phyloP scores from a whole-genome alignment of 1,140 invertebrate species.

The Littorina saxatilis region DNA sequence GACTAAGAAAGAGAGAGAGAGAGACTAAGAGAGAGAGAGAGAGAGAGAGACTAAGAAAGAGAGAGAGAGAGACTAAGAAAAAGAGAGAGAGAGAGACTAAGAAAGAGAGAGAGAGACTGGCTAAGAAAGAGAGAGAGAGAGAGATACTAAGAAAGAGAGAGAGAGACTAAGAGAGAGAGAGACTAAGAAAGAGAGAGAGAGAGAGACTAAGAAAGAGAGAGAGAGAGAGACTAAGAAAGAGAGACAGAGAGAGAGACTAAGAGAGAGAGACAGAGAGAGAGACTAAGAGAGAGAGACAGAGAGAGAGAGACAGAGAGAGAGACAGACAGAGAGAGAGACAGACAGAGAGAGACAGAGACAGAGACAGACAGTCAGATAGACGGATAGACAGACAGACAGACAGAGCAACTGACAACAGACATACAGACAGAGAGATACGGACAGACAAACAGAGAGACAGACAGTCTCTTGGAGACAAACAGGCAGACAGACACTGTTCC shows the following conservation, averaged over 20 bases:
- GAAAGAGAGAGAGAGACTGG: neutral
- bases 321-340: slow-evolving; percentile 1
- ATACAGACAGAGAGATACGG: neutral
- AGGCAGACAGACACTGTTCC: too few species aligned
- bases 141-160: neutral
- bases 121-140: neutral
- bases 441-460: neutral
- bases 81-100: too few species aligned
- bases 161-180: neutral
- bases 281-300: neutral
- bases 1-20: too few species aligned
- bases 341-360: slow-evolving; percentile 1
- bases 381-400: slow-evolving; percentile 10
- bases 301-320: neutral
- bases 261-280: neutral
- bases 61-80: neutral
- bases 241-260: neutral
- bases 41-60: too few species aligned
- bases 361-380: neutral
- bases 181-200: too few species aligned
- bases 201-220: neutral
- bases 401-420: neutral
- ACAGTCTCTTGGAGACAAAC: too few species aligned
- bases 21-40: neutral
- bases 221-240: neutral